Conservation (phyloP, 2,888 invertebrate species). For the Tetanocera ferruginea region DNA sequence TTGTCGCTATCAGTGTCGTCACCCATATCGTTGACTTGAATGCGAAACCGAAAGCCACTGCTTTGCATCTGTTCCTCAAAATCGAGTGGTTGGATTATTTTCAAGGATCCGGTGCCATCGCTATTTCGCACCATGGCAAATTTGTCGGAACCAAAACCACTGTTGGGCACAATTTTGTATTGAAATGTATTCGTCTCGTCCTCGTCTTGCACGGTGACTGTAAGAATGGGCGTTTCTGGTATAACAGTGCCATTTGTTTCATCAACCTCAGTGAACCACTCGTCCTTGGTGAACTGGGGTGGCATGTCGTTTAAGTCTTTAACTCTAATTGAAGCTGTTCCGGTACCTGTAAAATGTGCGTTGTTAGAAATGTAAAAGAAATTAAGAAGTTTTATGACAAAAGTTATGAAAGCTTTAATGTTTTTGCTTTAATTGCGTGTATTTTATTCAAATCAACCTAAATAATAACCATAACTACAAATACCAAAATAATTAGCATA, state of each 20-base stretch:
- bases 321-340: constrained; percentile 93
- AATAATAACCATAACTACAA: no score
- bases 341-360: constrained; percentile 76
- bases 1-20: constrained; percentile 96
- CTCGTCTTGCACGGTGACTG: constrained; percentile 94
- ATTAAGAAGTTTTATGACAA: no score
- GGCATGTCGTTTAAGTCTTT: constrained; percentile 99
- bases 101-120: constrained; percentile 93
- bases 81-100: constrained; percentile 94
- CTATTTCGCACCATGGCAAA: constrained; percentile 96
- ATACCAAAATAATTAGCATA: no score
- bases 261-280: constrained; percentile 95
- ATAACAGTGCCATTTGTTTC: constrained; percentile 92
- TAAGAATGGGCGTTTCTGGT: constrained; percentile 92
- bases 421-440: no score
- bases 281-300: constrained; percentile 94
- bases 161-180: constrained; percentile 92
- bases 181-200: constrained; percentile 96
- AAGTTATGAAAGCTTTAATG: no score
- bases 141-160: constrained; percentile 94
- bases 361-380: no score
- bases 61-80: constrained; percentile 95
- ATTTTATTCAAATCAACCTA: no score
- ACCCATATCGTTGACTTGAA: constrained; percentile 91
- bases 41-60: constrained; percentile 93